These are phyloP conservation scores for Andrena cerasifolii DNA, from an alignment of 1,140 invertebrate genomes.

Conservation along the genomic window DNA sequence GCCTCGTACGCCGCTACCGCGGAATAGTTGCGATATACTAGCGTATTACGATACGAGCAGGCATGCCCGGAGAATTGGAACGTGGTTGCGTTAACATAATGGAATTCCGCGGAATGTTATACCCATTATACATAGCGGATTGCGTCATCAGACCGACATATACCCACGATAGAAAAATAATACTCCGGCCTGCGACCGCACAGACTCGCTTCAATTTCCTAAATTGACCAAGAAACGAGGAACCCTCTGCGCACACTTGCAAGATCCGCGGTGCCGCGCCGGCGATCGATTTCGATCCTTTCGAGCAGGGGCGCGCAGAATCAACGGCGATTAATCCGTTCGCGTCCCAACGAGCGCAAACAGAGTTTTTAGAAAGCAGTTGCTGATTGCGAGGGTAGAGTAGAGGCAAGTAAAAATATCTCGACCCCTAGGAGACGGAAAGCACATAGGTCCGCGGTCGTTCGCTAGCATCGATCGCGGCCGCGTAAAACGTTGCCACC, in stretches of 20 bases:
- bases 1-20: constrained; percentile 45
- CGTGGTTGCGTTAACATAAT: constrained; percentile 73
- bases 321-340: no score
- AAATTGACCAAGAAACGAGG: constrained; percentile 33
- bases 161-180: constrained; percentile 55
- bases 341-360: no score
- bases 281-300: not conserved
- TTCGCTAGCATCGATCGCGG: no score
- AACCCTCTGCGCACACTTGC: not conserved
- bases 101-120: constrained; percentile 73
- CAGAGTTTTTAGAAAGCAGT: no score
- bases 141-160: constrained; percentile 60
- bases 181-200: constrained; percentile 31
- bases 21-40: constrained; percentile 68
- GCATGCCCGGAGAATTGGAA: constrained; percentile 69
- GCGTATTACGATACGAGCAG: constrained; percentile 66
- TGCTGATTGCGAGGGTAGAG: no score
- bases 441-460: no score
- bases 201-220: constrained; percentile 56
- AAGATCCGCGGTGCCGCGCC: not conserved
- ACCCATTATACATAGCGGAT: constrained; percentile 70
- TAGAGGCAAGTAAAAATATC: no score
- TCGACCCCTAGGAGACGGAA: no score
- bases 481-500: no score
- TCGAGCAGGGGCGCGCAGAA: not conserved